phyloP scores from a whole-genome alignment of 2,113 vertebrate species.

The Entelurus aequoreus region DNA sequence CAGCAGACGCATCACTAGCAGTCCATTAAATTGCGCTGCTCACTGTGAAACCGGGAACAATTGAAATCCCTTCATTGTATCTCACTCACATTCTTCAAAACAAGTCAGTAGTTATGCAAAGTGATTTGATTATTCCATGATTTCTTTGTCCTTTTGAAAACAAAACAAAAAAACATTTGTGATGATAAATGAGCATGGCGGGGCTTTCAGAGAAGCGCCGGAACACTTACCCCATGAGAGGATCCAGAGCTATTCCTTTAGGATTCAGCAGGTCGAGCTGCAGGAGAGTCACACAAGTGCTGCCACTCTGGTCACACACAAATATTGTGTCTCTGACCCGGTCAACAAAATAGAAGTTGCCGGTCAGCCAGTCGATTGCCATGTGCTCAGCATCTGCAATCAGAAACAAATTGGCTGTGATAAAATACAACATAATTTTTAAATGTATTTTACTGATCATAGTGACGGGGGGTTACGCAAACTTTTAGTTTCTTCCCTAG shows the following conservation, averaged over 20 bases:
- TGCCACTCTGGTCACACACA: slow-evolving; percentile 78
- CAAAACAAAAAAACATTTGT: slow-evolving; percentile 30
- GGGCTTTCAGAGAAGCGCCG: slow-evolving; percentile 11
- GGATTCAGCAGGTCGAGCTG: slow-evolving; percentile 89
- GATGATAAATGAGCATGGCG: slow-evolving; percentile 35
- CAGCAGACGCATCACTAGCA: slow-evolving; percentile 39
- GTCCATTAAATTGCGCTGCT: slow-evolving; percentile 50
- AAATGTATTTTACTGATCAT: not conserved
- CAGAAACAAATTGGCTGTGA: not conserved
- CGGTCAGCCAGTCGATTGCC: slow-evolving; percentile 91
- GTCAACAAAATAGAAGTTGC: slow-evolving; percentile 93
- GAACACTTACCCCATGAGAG: slow-evolving; percentile 86
- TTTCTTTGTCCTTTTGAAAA: slow-evolving; percentile 17
- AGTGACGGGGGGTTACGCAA: too few species aligned
- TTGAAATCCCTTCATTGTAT: slow-evolving; percentile 47
- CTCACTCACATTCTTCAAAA: slow-evolving; percentile 28
- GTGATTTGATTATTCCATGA: slow-evolving; percentile 7
- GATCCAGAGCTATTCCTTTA: slow-evolving; percentile 89
- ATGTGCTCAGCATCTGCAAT: slow-evolving; percentile 87
- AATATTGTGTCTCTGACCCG: slow-evolving; percentile 84
- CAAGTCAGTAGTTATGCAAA: slow-evolving; percentile 34
- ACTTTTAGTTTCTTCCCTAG: too few species aligned
- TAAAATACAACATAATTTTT: not conserved
- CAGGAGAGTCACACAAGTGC: slow-evolving; percentile 85
- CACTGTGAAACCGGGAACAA: slow-evolving; percentile 44